Evolutionary conservation across 2,113 vertebrate species (phyloP), one percentile per base, ranked within the genome.

Genomic region (Tragelaphus scriptus): DNA sequence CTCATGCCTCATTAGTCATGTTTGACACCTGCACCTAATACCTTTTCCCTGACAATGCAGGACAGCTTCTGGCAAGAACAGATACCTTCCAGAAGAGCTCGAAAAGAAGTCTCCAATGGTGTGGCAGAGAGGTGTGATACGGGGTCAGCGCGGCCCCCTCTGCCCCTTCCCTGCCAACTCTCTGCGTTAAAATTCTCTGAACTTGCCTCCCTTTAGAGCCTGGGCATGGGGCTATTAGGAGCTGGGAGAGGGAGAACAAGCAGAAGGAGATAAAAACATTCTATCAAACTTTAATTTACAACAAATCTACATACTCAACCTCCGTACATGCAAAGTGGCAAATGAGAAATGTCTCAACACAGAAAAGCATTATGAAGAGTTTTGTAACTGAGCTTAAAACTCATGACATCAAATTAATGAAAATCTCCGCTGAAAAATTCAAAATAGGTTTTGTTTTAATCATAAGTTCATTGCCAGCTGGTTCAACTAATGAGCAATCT

Each of bases 1-100:
- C 98, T 98, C 98, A 98, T 97, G 98, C 98, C 98, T 99, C 98
- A 98, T 99, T 98, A 99, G 98, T 97, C 98, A 98, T 97, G 98
- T 98, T 98, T 99, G 99, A 99, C 99, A 98, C 98, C 98, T 98
- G 97, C 97, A 98, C 97, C 98, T 98, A 98, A 98, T 98, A 95
- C 98, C 98, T 98, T 98, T 98, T 98, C 98, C 85, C 97, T 91
- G 95, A 95, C 96, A 98, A 93, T 23, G 97, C 91, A 98, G 98
- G 98, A 97, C 97, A 95, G 98, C 98, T 97, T 98, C 98, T 98
- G 98, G 98, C 71, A 97, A 98, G 97, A 98, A 96, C n/a, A 98
- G 98, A 96, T 95, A 97, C 91, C 96, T 98, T 98, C 95, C 97
- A 97, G 98, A 98, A 98, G 58, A 95, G 95, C 95, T 96, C 96